These are phyloP conservation scores for Drosophila setosimentum DNA, from an alignment of 2,888 invertebrate species.

Conservation along the genomic window DNA sequence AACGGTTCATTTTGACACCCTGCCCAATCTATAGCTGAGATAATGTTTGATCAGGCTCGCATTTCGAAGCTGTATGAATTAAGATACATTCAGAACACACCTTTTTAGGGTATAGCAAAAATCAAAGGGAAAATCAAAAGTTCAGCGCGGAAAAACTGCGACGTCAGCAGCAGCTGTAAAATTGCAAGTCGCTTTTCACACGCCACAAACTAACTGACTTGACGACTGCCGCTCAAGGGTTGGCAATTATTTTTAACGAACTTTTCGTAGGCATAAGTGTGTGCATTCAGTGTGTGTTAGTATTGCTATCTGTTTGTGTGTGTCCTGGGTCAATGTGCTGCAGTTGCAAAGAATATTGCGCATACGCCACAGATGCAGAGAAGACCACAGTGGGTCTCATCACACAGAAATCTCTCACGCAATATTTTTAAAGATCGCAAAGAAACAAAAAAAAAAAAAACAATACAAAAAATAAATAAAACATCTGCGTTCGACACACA, in stretches of 20 bases:
- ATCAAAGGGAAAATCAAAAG: conserved; percentile 13
- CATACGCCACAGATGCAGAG: conserved; percentile 53
- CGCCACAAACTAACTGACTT: conserved; percentile 33
- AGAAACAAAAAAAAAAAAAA: not conserved
- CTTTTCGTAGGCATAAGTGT: conserved; percentile 28
- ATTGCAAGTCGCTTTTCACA: conserved; percentile 42
- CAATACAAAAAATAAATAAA: conserved; percentile 24
- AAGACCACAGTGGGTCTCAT: conserved; percentile 13
- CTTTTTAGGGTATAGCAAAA: not conserved
- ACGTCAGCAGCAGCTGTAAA: conserved; percentile 40
- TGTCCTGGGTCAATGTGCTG: conserved; percentile 71
- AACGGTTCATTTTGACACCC: not conserved
- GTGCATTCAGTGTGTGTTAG: conserved; percentile 1
- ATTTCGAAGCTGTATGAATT: not conserved
- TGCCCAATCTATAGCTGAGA: not conserved
- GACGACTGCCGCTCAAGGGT: conserved; percentile 29
- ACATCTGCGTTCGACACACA: conserved; percentile 58
- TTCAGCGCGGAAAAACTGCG: conserved; percentile 9
- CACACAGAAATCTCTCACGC: conserved; percentile 30
- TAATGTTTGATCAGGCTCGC: not conserved
- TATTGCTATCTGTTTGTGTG: conserved; percentile 8
- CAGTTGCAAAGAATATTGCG: conserved; percentile 34
- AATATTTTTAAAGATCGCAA: conserved; percentile 38
- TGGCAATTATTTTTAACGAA: conserved; percentile 79
- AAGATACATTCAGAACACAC: not conserved